Percentiles rank a stretch among this genome's conserved stretches.
phyloP scores from a whole-genome alignment of 2,888 invertebrate species.

The Cryptophagus acutangulus region DNA sequence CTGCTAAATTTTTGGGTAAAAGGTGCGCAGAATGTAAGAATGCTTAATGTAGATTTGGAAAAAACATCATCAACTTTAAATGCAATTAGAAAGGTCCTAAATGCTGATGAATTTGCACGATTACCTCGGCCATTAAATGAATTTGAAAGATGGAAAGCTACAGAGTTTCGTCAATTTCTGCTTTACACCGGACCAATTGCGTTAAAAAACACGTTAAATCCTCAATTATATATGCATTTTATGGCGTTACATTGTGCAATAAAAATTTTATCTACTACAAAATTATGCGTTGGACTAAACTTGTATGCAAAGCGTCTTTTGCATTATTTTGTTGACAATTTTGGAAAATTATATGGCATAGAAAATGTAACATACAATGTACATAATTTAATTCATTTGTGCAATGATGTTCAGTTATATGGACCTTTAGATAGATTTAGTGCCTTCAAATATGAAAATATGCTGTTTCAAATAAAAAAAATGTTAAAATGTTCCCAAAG shows the following conservation, averaged over 20 bases:
- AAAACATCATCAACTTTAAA: background rate
- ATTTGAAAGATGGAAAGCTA: slow-evolving; percentile 16
- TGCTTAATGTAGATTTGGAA: slow-evolving; percentile 1
- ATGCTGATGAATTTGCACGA: slow-evolving; percentile 25
- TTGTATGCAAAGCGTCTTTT: slow-evolving; percentile 25
- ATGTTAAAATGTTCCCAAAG: too few species aligned
- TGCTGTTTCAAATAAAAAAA: background rate
- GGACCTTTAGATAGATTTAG: slow-evolving; percentile 27
- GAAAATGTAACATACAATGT: slow-evolving; percentile 23
- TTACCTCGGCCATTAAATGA: slow-evolving; percentile 22
- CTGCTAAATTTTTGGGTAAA: slow-evolving; percentile 1
- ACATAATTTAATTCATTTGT: slow-evolving; percentile 26
- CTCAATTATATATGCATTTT: slow-evolving; percentile 22
- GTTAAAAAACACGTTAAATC: slow-evolving; percentile 17
- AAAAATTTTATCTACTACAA: too few species aligned
- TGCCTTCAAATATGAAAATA: slow-evolving; percentile 24
- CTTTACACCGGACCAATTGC: slow-evolving; percentile 28
- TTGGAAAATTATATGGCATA: slow-evolving; percentile 22
- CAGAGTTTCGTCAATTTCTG: slow-evolving; percentile 23
- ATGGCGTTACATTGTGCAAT: slow-evolving; percentile 23
- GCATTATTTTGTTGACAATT: slow-evolving; percentile 22
- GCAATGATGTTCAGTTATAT: slow-evolving; percentile 19
- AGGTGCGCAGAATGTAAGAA: background rate
- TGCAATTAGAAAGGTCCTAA: too few species aligned
- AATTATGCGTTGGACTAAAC: slow-evolving; percentile 13